Evolutionary conservation across 2,888 invertebrate species (phyloP).

Genomic region (Parasteatoda lunata): DNA sequence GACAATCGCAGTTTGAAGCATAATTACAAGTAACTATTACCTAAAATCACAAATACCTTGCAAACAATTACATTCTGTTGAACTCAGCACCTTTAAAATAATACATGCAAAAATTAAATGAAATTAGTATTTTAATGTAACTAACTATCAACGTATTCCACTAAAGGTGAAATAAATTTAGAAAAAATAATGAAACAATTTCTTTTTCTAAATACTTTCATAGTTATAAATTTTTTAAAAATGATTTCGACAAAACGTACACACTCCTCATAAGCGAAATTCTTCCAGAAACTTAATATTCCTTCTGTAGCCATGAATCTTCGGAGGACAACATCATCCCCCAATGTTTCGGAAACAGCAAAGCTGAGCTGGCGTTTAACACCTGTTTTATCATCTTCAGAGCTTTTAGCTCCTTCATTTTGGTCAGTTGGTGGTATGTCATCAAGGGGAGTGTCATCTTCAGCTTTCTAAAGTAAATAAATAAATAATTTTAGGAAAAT

Average conservation of each 20-base stretch:
- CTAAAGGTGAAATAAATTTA: background rate
- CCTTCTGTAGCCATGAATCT: constrained; percentile 54
- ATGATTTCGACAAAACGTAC: constrained; percentile 26
- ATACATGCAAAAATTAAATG: background rate
- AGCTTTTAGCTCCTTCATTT: constrained; percentile 8
- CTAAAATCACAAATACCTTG: background rate
- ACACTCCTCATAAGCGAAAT: constrained; percentile 66
- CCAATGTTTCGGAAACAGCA: constrained; percentile 63
- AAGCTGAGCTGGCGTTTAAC: constrained; percentile 56
- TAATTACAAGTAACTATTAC: too few species aligned
- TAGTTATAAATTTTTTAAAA: background rate
- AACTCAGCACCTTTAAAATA: background rate
- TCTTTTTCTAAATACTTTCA: background rate
- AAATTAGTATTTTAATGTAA: background rate
- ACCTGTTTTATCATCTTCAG: constrained; percentile 10
- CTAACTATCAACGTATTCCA: background rate
- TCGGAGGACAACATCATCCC: constrained; percentile 49
- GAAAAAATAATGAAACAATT: background rate
- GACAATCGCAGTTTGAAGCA: too few species aligned
- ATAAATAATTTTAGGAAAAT: background rate
- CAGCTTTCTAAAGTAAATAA: constrained; percentile 35
- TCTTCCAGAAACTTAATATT: constrained; percentile 62
- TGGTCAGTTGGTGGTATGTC: constrained; percentile 21
- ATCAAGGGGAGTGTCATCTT: constrained; percentile 46
- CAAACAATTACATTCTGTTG: too few species aligned